phyloP scores from a whole-genome alignment of 2,888 invertebrate genomes.

The Gonocerus acuteangulatus region DNA sequence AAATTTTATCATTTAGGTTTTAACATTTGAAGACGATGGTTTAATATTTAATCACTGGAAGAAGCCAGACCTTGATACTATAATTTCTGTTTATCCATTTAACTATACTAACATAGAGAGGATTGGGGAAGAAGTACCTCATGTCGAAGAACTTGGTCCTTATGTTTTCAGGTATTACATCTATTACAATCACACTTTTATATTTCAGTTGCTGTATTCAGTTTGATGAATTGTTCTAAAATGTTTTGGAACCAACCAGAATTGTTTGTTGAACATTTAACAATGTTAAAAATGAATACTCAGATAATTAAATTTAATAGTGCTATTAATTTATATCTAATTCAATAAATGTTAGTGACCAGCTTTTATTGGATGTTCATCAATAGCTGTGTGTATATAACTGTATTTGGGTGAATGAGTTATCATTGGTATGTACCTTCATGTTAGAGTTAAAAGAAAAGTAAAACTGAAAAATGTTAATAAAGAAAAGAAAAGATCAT shows the following conservation, averaged over 20 bases:
- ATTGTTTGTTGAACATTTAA: too few species aligned
- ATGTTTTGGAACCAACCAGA: too few species aligned
- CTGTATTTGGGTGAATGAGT: too few species aligned
- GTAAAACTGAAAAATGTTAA: too few species aligned
- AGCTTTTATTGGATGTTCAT: too few species aligned
- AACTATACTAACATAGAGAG: slow-evolving; percentile 34
- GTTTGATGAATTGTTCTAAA: too few species aligned
- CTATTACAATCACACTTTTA: not conserved
- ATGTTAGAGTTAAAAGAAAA: too few species aligned
- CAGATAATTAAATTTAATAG: not conserved
- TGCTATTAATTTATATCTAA: not conserved
- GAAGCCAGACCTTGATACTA: slow-evolving; percentile 23
- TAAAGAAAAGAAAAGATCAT: too few species aligned
- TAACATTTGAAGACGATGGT: slow-evolving; percentile 30
- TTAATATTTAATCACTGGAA: slow-evolving; percentile 31
- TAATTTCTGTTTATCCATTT: slow-evolving; percentile 32
- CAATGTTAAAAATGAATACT: not conserved
- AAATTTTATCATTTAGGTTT: slow-evolving; percentile 24
- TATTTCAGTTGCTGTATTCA: not conserved
- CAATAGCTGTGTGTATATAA: too few species aligned
- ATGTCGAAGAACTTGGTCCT: slow-evolving; percentile 33
- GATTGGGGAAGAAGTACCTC: slow-evolving; percentile 26
- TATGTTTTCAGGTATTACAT: slow-evolving; percentile 30
- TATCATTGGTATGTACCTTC: too few species aligned
- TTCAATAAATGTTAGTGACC: too few species aligned